Evolutionary conservation across 2,888 invertebrate species (phyloP), one percentile per base, ranked within the genome.

Genomic region (Eupithecia subumbrata): DNA sequence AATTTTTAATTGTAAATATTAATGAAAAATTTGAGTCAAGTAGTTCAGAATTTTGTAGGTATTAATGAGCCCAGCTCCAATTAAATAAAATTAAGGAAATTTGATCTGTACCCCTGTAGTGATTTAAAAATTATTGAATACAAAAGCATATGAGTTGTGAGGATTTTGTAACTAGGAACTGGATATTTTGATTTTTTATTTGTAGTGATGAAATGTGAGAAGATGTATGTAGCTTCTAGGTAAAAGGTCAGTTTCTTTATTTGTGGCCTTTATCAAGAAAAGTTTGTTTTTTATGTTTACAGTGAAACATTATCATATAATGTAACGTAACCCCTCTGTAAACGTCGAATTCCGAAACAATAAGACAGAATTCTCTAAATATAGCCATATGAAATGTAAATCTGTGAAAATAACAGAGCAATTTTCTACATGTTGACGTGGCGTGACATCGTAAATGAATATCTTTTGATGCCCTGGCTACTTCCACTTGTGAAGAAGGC

Each of bases 371-470:
- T 90, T 90, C 90, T 91, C 93, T 94, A 94, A 93, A 90, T 91
- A 93, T 93, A 94, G 93, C 89, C 89, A 87, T 92, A 91, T 88
- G 92, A 93, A 92, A 91, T 91, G 90, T 91, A 94, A 93, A 93
- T 92, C 92, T 91, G 90, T 89, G 91, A 93, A 93, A 91, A 92
- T 91, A 93, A 92, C 91, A 92, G 85, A 91, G 91, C 88, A 90
- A 90, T 92, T 92, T 91, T 92, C 89, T 92, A 90, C 89, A 90
- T 93, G 94, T 94, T 94, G 94, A 95, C 94, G 94, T 95, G 94
- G 94, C 94, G 93, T 91, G 91, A 91, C 91, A 91, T 90, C 90
- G 90, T 89, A 89, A 84, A 88, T 85, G 87, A 87, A 84, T 85
- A 82, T 86, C 83, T 85, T 86, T 85, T 79, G 82, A 79, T 78